These are phyloP conservation scores for Odontamblyopus lacepedii DNA, from an alignment of 2,797 vertebrate genomes.

Conservation along the genomic window DNA sequence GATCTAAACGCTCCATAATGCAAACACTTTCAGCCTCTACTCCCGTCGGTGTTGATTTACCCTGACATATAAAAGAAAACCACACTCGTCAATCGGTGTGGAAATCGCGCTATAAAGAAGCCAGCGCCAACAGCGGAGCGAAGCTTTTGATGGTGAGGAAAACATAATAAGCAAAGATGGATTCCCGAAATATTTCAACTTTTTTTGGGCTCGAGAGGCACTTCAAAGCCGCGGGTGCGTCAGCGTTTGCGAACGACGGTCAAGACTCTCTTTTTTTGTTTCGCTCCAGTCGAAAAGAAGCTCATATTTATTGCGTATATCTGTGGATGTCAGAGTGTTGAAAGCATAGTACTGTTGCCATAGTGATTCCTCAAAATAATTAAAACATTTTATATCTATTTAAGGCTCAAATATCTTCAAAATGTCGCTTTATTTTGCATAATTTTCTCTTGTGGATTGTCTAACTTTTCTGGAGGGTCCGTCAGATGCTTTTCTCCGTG, in stretches of 20 bases:
- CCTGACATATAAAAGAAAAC: background rate
- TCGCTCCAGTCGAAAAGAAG: background rate
- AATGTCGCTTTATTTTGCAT: too few relatives aligned
- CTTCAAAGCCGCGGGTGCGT: background rate
- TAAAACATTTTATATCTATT: too few relatives aligned
- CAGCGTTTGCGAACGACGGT: background rate
- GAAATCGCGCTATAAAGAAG: background rate
- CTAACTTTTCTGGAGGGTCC: too few relatives aligned
- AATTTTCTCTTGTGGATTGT: too few relatives aligned
- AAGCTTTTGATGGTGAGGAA: background rate
- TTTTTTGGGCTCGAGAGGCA: background rate
- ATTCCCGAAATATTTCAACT: constrained; percentile 1
- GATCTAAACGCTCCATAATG: background rate
- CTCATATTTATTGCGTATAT: background rate
- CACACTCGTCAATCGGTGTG: background rate
- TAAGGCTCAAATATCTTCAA: too few relatives aligned
- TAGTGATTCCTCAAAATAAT: too few relatives aligned
- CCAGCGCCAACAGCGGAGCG: background rate
- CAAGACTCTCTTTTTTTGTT: background rate
- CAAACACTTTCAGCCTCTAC: background rate
- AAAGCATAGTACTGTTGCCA: too few relatives aligned
- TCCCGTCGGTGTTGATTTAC: constrained; percentile 2
- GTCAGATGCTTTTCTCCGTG: too few relatives aligned
- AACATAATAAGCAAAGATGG: background rate
- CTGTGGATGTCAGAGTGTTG: too few relatives aligned